Evolutionary conservation across 2,113 vertebrate species (phyloP), one percentile per base, ranked within the genome.

Genomic region (Sapayoa aenigma): DNA sequence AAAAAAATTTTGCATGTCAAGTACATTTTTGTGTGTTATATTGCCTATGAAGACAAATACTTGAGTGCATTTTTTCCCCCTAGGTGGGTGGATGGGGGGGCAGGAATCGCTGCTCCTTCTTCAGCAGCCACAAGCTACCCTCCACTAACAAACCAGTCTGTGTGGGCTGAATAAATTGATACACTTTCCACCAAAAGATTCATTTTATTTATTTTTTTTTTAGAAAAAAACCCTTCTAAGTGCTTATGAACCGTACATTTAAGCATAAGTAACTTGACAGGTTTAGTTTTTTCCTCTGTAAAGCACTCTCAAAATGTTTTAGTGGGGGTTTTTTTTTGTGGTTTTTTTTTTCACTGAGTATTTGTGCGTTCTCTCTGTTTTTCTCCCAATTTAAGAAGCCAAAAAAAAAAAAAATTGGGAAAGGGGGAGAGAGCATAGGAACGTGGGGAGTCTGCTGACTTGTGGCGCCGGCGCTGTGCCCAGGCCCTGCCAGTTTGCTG

Each of bases 391-490:
- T 0, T 71, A 52, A 72, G 31, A 5, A 58, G 59, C 80, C 12
- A 39, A 62, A 41, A 55, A 46, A 46, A 71, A 72, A 59, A 71
- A 63, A n/a, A 74, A 37, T 21, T n/a, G 63, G 72, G 79, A 46
- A 87, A 65, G 66, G 62, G 91, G 75, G 33, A 39, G 93, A 50
- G 85, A 59, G 58, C 78, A 42, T 24, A 91, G 69, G 91, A 91
- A 42, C 55, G 42, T 66, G 93, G 92, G 87, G 92, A 49, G 71
- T 46, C 60, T 95, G 96, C 93, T 93, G 95, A 88, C 68, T 79
- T 39, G 12, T 90, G 95, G 87, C 87, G 68, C 85, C 81, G 88
- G 96, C 87, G n/a, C 74, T 31, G 83, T 86, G 90, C 95, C 97
- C 90, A 9, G 47, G 35, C 85, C 11, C 94, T 72, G 91, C 92